Conservation (phyloP, 2,113 vertebrate genomes). For the Onychorhynchus coronatus region DNA sequence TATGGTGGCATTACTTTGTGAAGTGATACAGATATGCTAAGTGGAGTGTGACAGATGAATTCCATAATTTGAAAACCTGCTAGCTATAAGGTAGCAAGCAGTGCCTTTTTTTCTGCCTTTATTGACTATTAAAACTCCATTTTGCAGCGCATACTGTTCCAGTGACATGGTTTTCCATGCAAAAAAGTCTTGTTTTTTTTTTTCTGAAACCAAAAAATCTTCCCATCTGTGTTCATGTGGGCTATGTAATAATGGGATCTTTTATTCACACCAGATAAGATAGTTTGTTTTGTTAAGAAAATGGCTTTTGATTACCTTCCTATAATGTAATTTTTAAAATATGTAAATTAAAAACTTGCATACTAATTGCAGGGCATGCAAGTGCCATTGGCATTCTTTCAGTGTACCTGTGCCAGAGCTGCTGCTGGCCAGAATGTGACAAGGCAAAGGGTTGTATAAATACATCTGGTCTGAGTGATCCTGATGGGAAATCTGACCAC, state of each 20-base stretch:
- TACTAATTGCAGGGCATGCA: not conserved
- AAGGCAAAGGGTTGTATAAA: not conserved
- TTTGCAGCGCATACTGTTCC: conserved; percentile 6
- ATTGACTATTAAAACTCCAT: conserved; percentile 55
- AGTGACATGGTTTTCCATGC: not conserved
- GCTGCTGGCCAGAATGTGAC: not conserved
- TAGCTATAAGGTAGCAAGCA: conserved; percentile 39
- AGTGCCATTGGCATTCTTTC: not conserved
- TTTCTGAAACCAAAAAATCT: not conserved
- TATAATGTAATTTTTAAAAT: not conserved
- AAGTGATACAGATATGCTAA: conserved; percentile 59
- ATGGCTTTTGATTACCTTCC: not conserved
- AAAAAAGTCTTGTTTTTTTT: not conserved
- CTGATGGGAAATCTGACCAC: not conserved
- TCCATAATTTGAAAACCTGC: conserved; percentile 63
- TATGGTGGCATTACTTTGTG: conserved; percentile 25
- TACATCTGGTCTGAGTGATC: not conserved
- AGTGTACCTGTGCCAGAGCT: not conserved
- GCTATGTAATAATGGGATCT: not conserved
- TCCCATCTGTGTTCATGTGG: not conserved
- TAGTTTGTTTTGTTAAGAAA: not conserved
- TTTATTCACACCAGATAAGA: not conserved
- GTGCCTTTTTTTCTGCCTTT: conserved; percentile 43
- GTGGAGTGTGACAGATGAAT: conserved; percentile 66
- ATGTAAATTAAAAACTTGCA: conserved; percentile 4